phyloP scores from a whole-genome alignment of 2,888 invertebrate species.

The Pyralis farinalis region DNA sequence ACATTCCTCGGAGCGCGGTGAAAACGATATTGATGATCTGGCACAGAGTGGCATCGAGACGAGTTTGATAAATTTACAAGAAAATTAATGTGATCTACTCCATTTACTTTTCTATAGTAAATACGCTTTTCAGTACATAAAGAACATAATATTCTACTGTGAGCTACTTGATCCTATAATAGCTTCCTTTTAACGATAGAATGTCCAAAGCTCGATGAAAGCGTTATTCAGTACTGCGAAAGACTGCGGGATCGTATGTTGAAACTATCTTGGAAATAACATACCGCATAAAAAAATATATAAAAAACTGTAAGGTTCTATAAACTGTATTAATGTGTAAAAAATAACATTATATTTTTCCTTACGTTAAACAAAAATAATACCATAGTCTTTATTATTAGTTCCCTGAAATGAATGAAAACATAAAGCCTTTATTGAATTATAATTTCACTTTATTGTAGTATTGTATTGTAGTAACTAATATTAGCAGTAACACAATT shows the following conservation, averaged over 20 bases:
- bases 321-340: too few relatives aligned
- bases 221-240: too few relatives aligned
- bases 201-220: not conserved
- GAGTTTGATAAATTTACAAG: slow-evolving; percentile 5
- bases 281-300: too few relatives aligned
- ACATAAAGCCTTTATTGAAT: too few relatives aligned
- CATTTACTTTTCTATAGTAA: not conserved
- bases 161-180: slow-evolving; percentile 2
- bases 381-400: too few relatives aligned
- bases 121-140: not conserved
- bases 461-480: too few relatives aligned
- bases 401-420: too few relatives aligned
- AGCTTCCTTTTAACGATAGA: slow-evolving; percentile 2
- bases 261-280: slow-evolving; percentile 2
- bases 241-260: slow-evolving; percentile 5
- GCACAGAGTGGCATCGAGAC: not conserved
- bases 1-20: slow-evolving; percentile 10
- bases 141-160: not conserved
- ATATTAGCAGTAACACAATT: too few relatives aligned
- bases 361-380: too few relatives aligned
- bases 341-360: too few relatives aligned
- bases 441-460: too few relatives aligned
- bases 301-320: too few relatives aligned
- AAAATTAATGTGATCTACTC: slow-evolving; percentile 1
- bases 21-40: not conserved